Evolutionary conservation across 2,888 invertebrate genomes (phyloP).

Genomic region (Rotaria magnacalcarata): DNA sequence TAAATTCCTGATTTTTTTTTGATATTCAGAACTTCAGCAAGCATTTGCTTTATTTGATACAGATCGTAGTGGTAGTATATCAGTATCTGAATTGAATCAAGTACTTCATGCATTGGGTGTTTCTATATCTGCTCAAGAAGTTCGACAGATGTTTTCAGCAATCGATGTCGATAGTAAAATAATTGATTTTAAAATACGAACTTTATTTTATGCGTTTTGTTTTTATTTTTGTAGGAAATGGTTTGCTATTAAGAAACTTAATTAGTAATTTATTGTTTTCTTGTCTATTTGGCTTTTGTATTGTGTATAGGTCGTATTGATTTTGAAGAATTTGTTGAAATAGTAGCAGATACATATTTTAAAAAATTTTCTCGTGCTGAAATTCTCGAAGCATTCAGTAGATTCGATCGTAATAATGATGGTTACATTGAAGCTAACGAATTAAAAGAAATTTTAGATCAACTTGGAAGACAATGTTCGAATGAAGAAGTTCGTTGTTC

Average conservation of each 20-base stretch:
- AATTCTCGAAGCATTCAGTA: conserved; percentile 3
- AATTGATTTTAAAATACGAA: too few relatives aligned
- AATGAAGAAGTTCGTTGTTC: not conserved
- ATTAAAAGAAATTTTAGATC: not conserved
- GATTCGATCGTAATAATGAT: conserved; percentile 26
- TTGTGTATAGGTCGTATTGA: not conserved
- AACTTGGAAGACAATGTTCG: not conserved
- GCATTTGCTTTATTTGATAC: conserved; percentile 25
- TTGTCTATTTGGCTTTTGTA: not conserved
- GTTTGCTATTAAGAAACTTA: not conserved
- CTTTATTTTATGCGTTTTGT: too few relatives aligned
- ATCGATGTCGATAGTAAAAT: conserved; percentile 6
- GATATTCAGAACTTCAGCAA: not conserved
- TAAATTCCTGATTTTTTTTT: not conserved
- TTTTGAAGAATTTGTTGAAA: conserved; percentile 32
- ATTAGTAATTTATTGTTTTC: too few relatives aligned
- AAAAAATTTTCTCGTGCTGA: not conserved
- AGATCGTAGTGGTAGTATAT: not conserved
- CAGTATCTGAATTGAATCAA: not conserved
- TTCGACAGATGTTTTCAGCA: conserved; percentile 5
- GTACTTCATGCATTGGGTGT: not conserved
- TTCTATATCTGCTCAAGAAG: not conserved
- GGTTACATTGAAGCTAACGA: conserved; percentile 3
- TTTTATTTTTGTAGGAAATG: not conserved
- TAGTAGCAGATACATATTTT: conserved; percentile 17